Evolutionary conservation across 2,888 invertebrate species (phyloP).

Genomic region (Proisotoma minuta): DNA sequence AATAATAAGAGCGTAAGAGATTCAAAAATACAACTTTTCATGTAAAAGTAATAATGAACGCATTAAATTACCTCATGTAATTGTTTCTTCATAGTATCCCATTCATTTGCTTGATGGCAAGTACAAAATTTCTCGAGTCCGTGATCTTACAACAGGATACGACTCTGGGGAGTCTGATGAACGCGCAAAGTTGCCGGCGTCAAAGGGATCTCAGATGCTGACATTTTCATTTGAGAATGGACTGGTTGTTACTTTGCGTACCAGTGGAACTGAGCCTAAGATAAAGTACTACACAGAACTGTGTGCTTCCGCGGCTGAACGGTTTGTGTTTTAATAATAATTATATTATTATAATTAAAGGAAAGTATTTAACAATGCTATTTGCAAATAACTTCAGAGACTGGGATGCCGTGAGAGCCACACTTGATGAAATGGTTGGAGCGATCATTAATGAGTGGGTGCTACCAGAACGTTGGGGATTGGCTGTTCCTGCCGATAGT

Average conservation of each 20-base stretch:
- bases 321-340: neutral
- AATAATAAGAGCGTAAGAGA: neutral
- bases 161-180: slow-evolving; percentile 68
- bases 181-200: slow-evolving; percentile 65
- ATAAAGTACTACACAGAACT: slow-evolving; percentile 97
- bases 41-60: too few species aligned
- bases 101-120: slow-evolving; percentile 59
- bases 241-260: slow-evolving; percentile 78
- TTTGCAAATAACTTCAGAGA: slow-evolving; percentile 58
- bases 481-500: slow-evolving; percentile 53
- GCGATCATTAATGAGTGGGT: slow-evolving; percentile 74
- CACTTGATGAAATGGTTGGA: slow-evolving; percentile 68
- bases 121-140: slow-evolving; percentile 64
- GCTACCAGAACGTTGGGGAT: slow-evolving; percentile 67
- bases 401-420: slow-evolving; percentile 59
- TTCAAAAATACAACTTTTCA: too few species aligned
- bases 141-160: slow-evolving; percentile 85
- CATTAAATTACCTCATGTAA: too few species aligned
- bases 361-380: neutral
- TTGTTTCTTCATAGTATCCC: slow-evolving; percentile 64
- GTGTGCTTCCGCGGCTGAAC: slow-evolving; percentile 62
- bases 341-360: neutral
- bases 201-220: slow-evolving; percentile 78
- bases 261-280: slow-evolving; percentile 98
- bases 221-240: slow-evolving; percentile 87